These are phyloP conservation scores for Pyralis farinalis DNA, from an alignment of 2,888 invertebrate genomes.

Conservation along the genomic window DNA sequence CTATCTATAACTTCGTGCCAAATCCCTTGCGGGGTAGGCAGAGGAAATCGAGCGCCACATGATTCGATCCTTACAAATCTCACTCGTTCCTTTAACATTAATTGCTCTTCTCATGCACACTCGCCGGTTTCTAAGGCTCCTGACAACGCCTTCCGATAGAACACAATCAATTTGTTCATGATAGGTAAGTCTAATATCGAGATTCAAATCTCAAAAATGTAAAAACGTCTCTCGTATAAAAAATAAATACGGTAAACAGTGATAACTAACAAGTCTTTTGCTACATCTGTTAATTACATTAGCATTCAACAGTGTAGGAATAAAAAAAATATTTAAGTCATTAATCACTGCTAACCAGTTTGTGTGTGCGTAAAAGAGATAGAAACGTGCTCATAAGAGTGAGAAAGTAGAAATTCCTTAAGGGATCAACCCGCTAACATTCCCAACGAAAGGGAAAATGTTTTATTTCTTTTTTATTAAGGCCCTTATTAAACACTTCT, in stretches of 20 bases:
- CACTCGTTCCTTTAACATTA: too few relatives aligned
- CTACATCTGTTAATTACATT: constrained; percentile 44
- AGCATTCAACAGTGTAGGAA: constrained; percentile 39
- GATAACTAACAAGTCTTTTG: constrained; percentile 15
- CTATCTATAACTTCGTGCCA: too few relatives aligned
- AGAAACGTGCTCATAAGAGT: constrained; percentile 34
- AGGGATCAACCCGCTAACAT: constrained; percentile 47
- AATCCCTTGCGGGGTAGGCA: too few relatives aligned
- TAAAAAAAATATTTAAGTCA: constrained; percentile 41
- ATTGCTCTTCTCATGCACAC: too few relatives aligned
- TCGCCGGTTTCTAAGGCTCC: too few relatives aligned
- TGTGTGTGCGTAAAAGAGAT: constrained; percentile 32
- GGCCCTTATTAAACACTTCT: constrained; percentile 37
- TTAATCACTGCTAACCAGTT: constrained; percentile 71
- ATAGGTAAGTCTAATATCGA: too few relatives aligned
- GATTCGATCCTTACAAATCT: too few relatives aligned
- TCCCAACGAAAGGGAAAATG: constrained; percentile 62
- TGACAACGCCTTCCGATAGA: too few relatives aligned
- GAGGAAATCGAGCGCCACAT: too few relatives aligned
- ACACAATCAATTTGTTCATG: too few relatives aligned
- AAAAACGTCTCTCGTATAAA: too few relatives aligned
- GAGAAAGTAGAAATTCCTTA: constrained; percentile 61
- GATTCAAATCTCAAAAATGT: too few relatives aligned
- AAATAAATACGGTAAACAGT: constrained; percentile 11
- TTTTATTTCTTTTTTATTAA: constrained; percentile 35